Conservation (phyloP, 2,888 invertebrate species). For the Formica aserva region DNA sequence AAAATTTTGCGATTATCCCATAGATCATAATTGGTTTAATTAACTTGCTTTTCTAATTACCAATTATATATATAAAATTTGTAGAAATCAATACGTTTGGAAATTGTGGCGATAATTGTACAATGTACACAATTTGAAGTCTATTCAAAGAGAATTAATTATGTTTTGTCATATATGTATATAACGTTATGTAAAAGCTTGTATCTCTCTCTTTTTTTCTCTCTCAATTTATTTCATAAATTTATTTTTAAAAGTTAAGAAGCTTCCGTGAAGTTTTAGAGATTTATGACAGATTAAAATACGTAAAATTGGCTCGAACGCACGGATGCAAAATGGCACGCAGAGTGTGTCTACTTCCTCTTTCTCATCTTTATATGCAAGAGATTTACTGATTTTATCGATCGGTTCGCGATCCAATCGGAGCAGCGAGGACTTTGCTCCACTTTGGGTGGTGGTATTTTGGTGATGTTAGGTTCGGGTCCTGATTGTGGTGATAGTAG, state of each 20-base stretch:
- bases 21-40: not conserved
- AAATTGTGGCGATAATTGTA: not conserved
- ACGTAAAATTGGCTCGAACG: not conserved
- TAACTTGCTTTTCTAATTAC: not conserved
- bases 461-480: constrained; percentile 10
- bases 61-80: not conserved
- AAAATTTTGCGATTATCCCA: not conserved
- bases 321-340: not conserved
- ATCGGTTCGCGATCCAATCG: constrained; percentile 59
- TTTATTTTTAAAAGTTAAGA: constrained; percentile 6
- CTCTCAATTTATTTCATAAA: not conserved
- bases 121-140: not conserved
- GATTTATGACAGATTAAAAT: not conserved
- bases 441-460: constrained; percentile 63
- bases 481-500: not conserved
- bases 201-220: no score
- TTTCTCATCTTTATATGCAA: not conserved
- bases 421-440: constrained; percentile 66
- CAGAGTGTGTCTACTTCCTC: not conserved
- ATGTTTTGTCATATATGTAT: not conserved
- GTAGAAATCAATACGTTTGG: no score
- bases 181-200: not conserved
- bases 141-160: not conserved
- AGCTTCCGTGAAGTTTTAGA: not conserved
- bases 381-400: constrained; percentile 25